Percentiles rank a stretch among this genome's conserved stretches.
phyloP scores from a whole-genome alignment of 2,888 invertebrate species.

The Cybosia mesomella region DNA sequence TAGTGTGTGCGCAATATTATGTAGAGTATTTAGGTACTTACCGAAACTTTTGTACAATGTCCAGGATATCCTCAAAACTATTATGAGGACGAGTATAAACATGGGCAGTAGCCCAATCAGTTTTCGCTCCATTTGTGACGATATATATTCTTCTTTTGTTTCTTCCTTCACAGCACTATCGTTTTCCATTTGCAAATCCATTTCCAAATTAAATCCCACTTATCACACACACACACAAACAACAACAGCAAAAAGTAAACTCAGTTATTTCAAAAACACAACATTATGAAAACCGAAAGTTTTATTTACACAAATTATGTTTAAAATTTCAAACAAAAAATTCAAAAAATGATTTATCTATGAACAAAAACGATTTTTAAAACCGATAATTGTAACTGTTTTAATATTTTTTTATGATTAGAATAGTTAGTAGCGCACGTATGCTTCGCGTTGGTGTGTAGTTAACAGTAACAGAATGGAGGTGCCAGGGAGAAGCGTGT shows the following conservation, averaged over 20 bases:
- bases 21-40: constrained; percentile 49
- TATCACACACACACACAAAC: constrained; percentile 15
- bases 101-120: constrained; percentile 66
- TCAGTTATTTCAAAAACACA: constrained; percentile 1
- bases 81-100: constrained; percentile 66
- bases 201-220: constrained; percentile 22
- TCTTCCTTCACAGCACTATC: constrained; percentile 30
- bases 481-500: constrained; percentile 3
- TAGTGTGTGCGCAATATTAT: background rate
- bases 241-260: constrained; percentile 1
- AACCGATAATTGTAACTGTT: background rate
- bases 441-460: constrained; percentile 31
- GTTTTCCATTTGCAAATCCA: constrained; percentile 49
- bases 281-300: constrained; percentile 30
- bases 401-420: background rate
- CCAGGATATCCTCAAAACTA: constrained; percentile 71
- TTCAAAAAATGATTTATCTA: background rate
- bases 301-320: constrained; percentile 8
- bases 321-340: constrained; percentile 5
- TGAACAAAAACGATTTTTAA: background rate
- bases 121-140: constrained; percentile 37
- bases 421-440: constrained; percentile 38
- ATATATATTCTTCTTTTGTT: constrained; percentile 28
- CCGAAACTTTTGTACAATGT: constrained; percentile 69
- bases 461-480: constrained; percentile 29